phyloP scores from a whole-genome alignment of 2,797 vertebrate species.

The Liasis olivaceus region DNA sequence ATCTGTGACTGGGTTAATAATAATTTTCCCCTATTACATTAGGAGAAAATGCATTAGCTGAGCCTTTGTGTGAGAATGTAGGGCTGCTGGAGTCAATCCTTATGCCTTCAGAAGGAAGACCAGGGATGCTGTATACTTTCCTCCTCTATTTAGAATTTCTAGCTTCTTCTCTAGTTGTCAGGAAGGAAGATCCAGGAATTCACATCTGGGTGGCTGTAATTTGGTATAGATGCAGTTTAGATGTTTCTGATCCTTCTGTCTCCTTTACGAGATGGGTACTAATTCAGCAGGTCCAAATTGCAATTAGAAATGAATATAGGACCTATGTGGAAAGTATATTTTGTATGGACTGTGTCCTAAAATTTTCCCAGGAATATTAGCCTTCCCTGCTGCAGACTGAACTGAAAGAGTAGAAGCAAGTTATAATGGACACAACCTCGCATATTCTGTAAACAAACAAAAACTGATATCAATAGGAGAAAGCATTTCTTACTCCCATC shows the following conservation, averaged over 20 bases:
- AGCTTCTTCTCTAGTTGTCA: background rate
- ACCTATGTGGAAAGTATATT: background rate
- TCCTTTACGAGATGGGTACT: background rate
- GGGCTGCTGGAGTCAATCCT: slow-evolving; percentile 18
- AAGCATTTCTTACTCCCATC: background rate
- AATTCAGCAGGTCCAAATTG: background rate
- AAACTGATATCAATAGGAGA: too few relatives aligned
- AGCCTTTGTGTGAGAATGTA: background rate
- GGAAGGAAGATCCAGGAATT: background rate
- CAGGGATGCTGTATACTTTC: slow-evolving; percentile 13
- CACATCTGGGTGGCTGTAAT: background rate
- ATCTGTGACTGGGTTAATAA: slow-evolving; percentile 14
- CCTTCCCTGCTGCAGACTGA: background rate
- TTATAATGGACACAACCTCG: background rate
- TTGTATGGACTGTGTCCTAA: background rate
- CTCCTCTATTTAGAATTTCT: slow-evolving; percentile 37
- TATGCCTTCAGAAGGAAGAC: slow-evolving; percentile 16
- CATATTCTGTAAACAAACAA: background rate
- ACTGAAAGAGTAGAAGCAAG: background rate
- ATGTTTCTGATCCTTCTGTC: background rate
- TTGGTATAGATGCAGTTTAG: background rate
- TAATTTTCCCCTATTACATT: slow-evolving; percentile 21
- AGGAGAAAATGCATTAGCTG: slow-evolving; percentile 34
- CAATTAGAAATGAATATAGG: background rate
- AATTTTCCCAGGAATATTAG: background rate